Conservation (phyloP, 2,888 invertebrate species). For the Peribatodes rhomboidaria region DNA sequence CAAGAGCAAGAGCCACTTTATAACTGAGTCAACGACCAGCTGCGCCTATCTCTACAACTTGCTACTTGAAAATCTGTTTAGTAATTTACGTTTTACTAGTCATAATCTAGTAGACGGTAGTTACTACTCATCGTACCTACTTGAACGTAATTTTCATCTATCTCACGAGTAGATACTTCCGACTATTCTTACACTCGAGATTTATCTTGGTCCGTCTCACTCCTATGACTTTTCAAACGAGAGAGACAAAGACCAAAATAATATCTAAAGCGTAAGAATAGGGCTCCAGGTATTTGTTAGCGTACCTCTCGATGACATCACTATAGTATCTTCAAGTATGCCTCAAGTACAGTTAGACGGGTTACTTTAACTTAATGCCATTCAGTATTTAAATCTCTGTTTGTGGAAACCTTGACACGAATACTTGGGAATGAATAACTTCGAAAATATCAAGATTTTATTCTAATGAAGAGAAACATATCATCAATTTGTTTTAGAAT, state of each 20-base stretch:
- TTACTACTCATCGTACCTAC: not conserved
- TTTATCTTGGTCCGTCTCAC: too few relatives aligned
- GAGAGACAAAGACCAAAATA: too few relatives aligned
- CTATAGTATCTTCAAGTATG: constrained; percentile 29
- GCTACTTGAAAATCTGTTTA: not conserved
- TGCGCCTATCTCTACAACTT: not conserved
- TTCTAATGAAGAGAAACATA: constrained; percentile 31
- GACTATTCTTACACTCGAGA: too few relatives aligned
- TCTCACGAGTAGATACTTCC: constrained; percentile 35
- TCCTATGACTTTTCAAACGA: too few relatives aligned
- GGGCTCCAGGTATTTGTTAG: too few relatives aligned
- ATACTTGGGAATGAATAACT: constrained; percentile 19
- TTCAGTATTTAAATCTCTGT: constrained; percentile 29
- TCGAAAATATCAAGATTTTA: constrained; percentile 34
- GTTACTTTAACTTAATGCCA: constrained; percentile 30
- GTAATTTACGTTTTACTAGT: too few relatives aligned
- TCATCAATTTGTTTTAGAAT: constrained; percentile 1
- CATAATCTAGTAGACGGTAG: not conserved
- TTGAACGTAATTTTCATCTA: constrained; percentile 32
- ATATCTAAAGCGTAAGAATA: too few relatives aligned
- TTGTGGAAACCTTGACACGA: constrained; percentile 36
- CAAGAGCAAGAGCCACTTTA: not conserved
- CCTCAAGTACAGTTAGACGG: constrained; percentile 33
- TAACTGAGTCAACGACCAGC: not conserved
- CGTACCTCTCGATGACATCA: constrained; percentile 42